These are phyloP conservation scores for Eustalomyia histrio DNA, from an alignment of 2,888 invertebrate species.

Conservation along the genomic window DNA sequence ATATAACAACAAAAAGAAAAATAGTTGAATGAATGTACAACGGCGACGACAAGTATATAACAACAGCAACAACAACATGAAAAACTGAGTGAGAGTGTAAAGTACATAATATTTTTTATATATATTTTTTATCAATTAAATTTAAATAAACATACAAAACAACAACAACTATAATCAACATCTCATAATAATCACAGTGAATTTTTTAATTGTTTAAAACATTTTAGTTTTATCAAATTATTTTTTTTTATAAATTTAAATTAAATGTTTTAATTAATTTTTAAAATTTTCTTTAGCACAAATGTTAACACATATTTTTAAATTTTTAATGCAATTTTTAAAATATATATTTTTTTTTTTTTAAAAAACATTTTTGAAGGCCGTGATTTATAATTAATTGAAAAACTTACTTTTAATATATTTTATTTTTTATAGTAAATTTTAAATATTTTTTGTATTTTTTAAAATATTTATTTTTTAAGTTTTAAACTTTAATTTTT, in stretches of 20 bases:
- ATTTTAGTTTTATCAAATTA: too few species aligned
- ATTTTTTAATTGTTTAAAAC: not conserved
- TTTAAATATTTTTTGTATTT: not conserved
- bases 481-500: not conserved
- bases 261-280: too few species aligned
- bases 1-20: conserved; percentile 23
- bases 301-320: conserved; percentile 1
- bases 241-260: too few species aligned
- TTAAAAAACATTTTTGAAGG: not conserved
- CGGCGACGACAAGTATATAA: not conserved
- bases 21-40: conserved; percentile 41
- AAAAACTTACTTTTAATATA: not conserved
- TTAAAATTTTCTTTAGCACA: not conserved
- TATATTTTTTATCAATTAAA: conserved; percentile 58
- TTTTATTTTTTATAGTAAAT: not conserved
- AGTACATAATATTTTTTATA: conserved; percentile 14
- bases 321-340: not conserved
- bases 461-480: not conserved
- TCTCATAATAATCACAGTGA: conserved; percentile 2
- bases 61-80: not conserved
- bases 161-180: conserved; percentile 36
- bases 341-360: not conserved
- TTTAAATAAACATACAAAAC: conserved; percentile 28
- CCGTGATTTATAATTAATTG: not conserved
- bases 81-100: conserved; percentile 19